Evolutionary conservation across 2,113 vertebrate genomes (phyloP).

Genomic region (Himantopus leucocephalus): DNA sequence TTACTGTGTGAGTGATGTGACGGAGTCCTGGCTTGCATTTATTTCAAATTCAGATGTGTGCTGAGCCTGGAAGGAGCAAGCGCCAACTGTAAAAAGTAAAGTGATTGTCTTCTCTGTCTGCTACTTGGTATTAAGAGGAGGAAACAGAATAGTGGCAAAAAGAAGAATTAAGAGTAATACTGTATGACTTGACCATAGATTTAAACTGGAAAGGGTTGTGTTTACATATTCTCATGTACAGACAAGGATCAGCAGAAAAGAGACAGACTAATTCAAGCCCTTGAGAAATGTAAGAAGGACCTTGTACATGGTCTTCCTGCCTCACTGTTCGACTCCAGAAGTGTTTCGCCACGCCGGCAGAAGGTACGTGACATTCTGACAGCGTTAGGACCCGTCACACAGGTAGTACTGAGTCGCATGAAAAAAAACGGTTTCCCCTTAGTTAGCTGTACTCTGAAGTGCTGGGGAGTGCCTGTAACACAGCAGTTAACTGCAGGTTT

Average conservation of each 20-base stretch:
- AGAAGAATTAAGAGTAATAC: not conserved
- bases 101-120: not conserved
- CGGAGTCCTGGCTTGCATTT: not conserved
- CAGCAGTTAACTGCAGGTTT: not conserved
- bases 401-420: not conserved
- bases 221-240: constrained; percentile 17
- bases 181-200: not conserved
- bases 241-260: constrained; percentile 65
- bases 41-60: not conserved
- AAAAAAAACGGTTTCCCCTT: not conserved
- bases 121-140: not conserved
- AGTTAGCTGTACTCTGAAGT: not conserved
- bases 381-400: accelerated
- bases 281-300: constrained; percentile 40
- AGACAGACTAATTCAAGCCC: constrained; percentile 44
- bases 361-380: constrained; percentile 10
- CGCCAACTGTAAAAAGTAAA: not conserved
- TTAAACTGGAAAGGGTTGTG: not conserved
- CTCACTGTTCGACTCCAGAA: not conserved
- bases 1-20: not conserved
- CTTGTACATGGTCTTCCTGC: not conserved
- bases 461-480: not conserved
- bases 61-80: not conserved
- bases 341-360: constrained; percentile 22
- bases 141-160: not conserved